Conservation (phyloP, 2,113 vertebrate species). For the Aepyceros melampus region DNA sequence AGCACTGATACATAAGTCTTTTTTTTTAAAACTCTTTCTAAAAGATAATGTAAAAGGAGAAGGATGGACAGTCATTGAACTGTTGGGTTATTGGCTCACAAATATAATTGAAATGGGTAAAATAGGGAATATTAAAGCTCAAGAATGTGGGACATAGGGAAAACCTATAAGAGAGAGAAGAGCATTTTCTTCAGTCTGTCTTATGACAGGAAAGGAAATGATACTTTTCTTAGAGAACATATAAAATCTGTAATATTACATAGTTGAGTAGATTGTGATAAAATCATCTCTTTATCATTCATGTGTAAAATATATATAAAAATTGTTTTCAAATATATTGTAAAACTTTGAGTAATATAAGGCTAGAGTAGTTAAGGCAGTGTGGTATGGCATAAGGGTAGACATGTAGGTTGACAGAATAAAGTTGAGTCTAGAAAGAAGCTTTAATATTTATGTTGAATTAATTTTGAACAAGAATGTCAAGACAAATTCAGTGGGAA, state of each 20-base stretch:
- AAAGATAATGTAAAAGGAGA: neutral
- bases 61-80: neutral
- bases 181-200: conserved; percentile 16
- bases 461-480: neutral
- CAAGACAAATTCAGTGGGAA: neutral
- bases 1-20: neutral
- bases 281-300: neutral
- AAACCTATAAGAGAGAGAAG: neutral
- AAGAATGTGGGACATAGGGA: neutral
- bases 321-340: neutral
- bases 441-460: neutral
- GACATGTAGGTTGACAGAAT: neutral
- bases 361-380: neutral
- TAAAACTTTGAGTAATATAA: neutral
- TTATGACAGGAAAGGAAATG: neutral
- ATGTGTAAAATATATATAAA: conserved; percentile 7
- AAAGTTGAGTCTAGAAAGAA: neutral
- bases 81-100: neutral
- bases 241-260: neutral
- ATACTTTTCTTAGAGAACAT: neutral
- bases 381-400: neutral
- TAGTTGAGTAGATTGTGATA: neutral
- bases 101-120: neutral
- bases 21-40: neutral
- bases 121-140: neutral